phyloP scores from a whole-genome alignment of 1,140 invertebrate genomes.

The Cataglyphis hispanica region DNA sequence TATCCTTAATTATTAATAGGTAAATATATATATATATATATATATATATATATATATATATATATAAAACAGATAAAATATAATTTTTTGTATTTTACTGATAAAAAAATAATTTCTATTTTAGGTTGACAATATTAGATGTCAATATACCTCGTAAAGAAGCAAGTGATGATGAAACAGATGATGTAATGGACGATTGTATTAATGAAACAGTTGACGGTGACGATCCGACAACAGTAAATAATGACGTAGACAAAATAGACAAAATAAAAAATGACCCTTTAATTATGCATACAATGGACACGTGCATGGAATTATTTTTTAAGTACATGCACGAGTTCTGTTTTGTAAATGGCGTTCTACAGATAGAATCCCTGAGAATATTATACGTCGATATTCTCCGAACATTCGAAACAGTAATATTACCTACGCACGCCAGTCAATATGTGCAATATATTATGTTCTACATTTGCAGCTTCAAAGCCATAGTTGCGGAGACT shows the following conservation, averaged over 20 bases:
- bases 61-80: slow-evolving; percentile 49
- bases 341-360: slow-evolving; percentile 82
- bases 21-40: slow-evolving; percentile 80
- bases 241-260: slow-evolving; percentile 76
- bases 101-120: slow-evolving; percentile 63
- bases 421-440: slow-evolving; percentile 91
- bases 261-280: slow-evolving; percentile 77
- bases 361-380: slow-evolving; percentile 83
- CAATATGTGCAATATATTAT: slow-evolving; percentile 93
- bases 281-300: slow-evolving; percentile 88
- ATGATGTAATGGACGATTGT: slow-evolving; percentile 66
- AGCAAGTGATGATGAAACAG: slow-evolving; percentile 84
- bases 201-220: slow-evolving; percentile 79
- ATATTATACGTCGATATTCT: slow-evolving; percentile 86
- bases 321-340: slow-evolving; percentile 87
- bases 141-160: slow-evolving; percentile 88
- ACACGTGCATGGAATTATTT: slow-evolving; percentile 89
- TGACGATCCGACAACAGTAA: slow-evolving; percentile 76
- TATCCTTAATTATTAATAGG: slow-evolving; percentile 90
- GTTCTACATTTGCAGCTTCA: slow-evolving; percentile 92
- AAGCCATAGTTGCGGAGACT: slow-evolving; percentile 88
- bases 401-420: slow-evolving; percentile 90
- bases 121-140: slow-evolving; percentile 90
- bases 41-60: slow-evolving; percentile 65
- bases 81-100: not conserved